Base-by-base conservation (phyloP, 2,113 vertebrate species). In the Megalops atlanticus region DNA sequence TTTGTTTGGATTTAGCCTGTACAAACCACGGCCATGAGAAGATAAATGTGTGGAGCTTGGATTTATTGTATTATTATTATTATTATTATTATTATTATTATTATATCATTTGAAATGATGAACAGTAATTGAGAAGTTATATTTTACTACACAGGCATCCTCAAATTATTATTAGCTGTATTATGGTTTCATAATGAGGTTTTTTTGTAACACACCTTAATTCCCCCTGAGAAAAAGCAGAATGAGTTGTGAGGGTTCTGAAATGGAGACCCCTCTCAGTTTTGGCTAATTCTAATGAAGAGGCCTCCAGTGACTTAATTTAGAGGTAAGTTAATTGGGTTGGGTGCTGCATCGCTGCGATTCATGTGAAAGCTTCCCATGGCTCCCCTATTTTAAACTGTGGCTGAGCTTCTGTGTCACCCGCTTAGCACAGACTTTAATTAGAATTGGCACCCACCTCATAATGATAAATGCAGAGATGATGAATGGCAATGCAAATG, bases 401-500 rank as follows among this genome's bases (percentile, higher is more conserved):
- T 91, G 94, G 86, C 93, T 93, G 90, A 93, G 85, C 93, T 94
- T 92, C 94, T 91, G 89, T 94, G 95, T 95, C 95, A 94, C 94
- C 95, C 95, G 91, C 93, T 97, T 98, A 96, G 95, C 93, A 90
- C 89, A 92, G 93, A 96, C 96, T 97, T 96, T 98, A 99, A 98
- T 98, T 97, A 99, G 96, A 97, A 96, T 94, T 97, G 97, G 97
- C 96, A 96, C 95, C 95, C 92, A 88, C 93, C 93, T 95, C 94
- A 94, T 95, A 93, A 95, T 96, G 97, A 96, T 96, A 96, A 97
- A 97, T 94, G 94, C 94, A 87, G 93, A 91, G 93, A 95, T 98
- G 97, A 99, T 98, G 96, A 97, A 98, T 97, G 96, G 91, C 96
- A 96, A 97, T 96, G 96, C 96, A 96, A 97, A 98, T 98, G 95